Evolutionary conservation across 2,797 vertebrate species (phyloP).

Genomic region (Rhadinocentrus ornatus): DNA sequence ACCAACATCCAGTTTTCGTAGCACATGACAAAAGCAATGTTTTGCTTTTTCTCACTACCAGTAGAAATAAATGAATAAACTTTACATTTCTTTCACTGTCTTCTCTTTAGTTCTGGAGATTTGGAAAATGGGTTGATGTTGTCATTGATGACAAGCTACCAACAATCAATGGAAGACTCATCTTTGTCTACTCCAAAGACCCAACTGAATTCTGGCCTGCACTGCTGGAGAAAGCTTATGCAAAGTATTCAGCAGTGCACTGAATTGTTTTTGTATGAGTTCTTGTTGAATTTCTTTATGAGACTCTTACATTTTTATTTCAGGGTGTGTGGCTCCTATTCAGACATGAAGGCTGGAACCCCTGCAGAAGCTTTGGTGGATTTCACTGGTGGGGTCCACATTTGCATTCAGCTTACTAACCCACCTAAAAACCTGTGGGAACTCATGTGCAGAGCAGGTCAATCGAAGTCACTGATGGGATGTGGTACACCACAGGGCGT

Average conservation of each 20-base stretch:
- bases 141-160: slow-evolving; percentile 83
- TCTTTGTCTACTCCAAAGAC: slow-evolving; percentile 85
- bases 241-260: slow-evolving; percentile 79
- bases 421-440: slow-evolving; percentile 82
- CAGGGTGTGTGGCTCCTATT: slow-evolving; percentile 89
- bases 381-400: slow-evolving; percentile 89
- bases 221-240: slow-evolving; percentile 90
- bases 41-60: too few relatives aligned
- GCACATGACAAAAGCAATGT: too few relatives aligned
- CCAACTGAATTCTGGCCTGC: slow-evolving; percentile 89
- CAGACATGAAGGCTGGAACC: slow-evolving; percentile 84
- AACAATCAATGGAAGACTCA: slow-evolving; percentile 63
- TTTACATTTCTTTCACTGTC: not conserved
- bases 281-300: too few relatives aligned
- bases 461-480: slow-evolving; percentile 81
- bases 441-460: slow-evolving; percentile 79
- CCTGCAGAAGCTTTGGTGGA: slow-evolving; percentile 88
- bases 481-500: slow-evolving; percentile 85
- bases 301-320: not conserved
- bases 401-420: slow-evolving; percentile 72
- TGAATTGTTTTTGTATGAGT: slow-evolving; percentile 28
- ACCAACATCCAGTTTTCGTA: not conserved
- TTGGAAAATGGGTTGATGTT: slow-evolving; percentile 82
- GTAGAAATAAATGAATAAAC: not conserved
- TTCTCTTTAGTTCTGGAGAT: slow-evolving; percentile 79